These are phyloP conservation scores for Oreochromis mossambicus DNA, from an alignment of 2,797 vertebrate species.

Conservation along the genomic window DNA sequence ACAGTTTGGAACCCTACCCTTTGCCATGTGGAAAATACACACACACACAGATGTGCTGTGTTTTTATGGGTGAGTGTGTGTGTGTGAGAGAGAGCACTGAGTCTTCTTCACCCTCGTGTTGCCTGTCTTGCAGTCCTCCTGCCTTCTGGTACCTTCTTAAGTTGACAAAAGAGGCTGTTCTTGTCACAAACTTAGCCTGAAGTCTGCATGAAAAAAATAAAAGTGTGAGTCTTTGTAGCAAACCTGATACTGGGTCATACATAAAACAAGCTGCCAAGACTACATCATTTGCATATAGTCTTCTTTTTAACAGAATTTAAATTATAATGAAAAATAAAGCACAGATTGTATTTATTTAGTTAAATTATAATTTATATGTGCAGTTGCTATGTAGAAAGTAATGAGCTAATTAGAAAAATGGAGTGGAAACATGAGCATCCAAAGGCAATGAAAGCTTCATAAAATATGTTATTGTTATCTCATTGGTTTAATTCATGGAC, in stretches of 20 bases:
- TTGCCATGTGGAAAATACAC: constrained; percentile 65
- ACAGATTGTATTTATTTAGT: not conserved
- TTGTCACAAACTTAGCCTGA: constrained; percentile 43
- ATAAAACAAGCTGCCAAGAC: not conserved
- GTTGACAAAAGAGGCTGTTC: constrained; percentile 54
- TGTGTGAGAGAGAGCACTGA: constrained; percentile 3
- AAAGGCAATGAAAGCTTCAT: not conserved
- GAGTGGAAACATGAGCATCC: not conserved
- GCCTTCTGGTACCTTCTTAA: constrained; percentile 56
- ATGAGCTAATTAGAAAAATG: not conserved
- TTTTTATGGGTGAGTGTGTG: not conserved
- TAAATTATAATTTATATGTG: not conserved
- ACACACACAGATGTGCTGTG: constrained; percentile 1
- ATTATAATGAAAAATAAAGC: not conserved
- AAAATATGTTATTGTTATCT: not conserved
- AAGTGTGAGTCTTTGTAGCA: not conserved
- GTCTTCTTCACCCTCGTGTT: constrained; percentile 46
- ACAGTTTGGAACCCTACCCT: constrained; percentile 74
- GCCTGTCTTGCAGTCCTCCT: constrained; percentile 41
- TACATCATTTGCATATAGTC: not conserved
- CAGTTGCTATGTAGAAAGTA: not conserved
- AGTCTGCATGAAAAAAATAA: constrained; percentile 10
- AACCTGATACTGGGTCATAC: not conserved
- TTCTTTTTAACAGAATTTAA: not conserved
- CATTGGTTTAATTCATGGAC: not conserved